Conservation (phyloP, 2,888 invertebrate species). For the Ennomos quercinarius region DNA sequence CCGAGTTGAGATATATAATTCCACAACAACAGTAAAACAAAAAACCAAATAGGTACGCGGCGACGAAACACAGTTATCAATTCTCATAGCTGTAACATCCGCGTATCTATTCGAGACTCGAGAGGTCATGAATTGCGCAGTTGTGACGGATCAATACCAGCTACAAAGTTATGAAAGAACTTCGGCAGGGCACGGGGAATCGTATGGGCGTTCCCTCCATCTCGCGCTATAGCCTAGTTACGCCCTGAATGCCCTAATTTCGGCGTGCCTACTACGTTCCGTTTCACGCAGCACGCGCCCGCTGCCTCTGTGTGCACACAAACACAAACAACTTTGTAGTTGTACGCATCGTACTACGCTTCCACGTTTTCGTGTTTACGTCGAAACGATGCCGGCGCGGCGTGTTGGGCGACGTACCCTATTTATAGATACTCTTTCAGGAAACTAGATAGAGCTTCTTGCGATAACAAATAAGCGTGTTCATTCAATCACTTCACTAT, state of each 20-base stretch:
- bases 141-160: conserved; percentile 82
- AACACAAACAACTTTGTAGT: conserved; percentile 49
- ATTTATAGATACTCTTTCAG: conserved; percentile 40
- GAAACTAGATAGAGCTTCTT: conserved; percentile 35
- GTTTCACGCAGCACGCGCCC: conserved; percentile 50
- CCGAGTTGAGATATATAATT: conserved; percentile 13
- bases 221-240: conserved; percentile 82
- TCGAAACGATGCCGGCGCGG: conserved; percentile 18
- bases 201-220: conserved; percentile 78
- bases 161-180: conserved; percentile 84
- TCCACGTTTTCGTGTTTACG: conserved; percentile 45
- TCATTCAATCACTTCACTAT: conserved; percentile 19
- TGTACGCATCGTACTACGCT: conserved; percentile 42
- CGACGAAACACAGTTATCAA: conserved; percentile 48
- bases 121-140: conserved; percentile 81
- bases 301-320: conserved; percentile 61
- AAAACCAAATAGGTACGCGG: conserved; percentile 9
- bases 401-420: conserved; percentile 9
- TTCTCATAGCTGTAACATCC: conserved; percentile 63
- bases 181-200: conserved; percentile 80
- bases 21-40: conserved; percentile 16
- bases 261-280: conserved; percentile 66
- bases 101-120: conserved; percentile 54
- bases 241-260: conserved; percentile 85
- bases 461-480: conserved; percentile 30